phyloP scores from a whole-genome alignment of 2,888 invertebrate genomes.

The Galeopsomyia nigrocyanea region DNA sequence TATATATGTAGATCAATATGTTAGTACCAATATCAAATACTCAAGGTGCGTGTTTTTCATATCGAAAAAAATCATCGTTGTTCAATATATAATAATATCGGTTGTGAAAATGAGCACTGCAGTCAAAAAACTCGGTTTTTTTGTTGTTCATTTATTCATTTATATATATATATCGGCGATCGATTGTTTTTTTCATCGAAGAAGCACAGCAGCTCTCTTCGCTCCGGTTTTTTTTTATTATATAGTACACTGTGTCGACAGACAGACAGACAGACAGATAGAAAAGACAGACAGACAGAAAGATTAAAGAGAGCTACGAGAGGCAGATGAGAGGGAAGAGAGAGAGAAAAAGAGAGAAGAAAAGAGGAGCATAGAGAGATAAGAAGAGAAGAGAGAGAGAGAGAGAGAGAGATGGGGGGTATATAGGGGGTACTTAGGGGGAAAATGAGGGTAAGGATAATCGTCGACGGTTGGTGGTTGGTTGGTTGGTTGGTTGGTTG shows the following conservation, averaged over 20 bases:
- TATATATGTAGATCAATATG: neutral
- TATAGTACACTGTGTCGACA: neutral
- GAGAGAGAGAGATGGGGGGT: neutral
- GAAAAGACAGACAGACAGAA: neutral
- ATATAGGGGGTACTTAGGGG: neutral
- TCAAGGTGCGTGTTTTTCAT: constrained; percentile 23
- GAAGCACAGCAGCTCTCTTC: too few species aligned
- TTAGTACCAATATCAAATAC: constrained; percentile 5
- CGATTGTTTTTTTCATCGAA: too few species aligned
- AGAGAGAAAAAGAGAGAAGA: neutral
- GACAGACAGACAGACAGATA: constrained; percentile 11
- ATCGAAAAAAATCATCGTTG: too few species aligned
- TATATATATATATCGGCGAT: too few species aligned
- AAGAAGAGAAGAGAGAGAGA: neutral
- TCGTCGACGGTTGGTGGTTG: constrained; percentile 1
- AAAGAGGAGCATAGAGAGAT: too few species aligned
- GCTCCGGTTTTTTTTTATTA: too few species aligned
- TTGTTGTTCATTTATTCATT: too few species aligned
- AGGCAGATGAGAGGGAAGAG: neutral
- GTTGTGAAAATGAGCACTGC: constrained; percentile 35
- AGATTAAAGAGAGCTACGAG: too few species aligned
- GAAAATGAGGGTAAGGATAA: neutral
- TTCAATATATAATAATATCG: neutral
- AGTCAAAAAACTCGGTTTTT: constrained; percentile 35
- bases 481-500: neutral